phyloP scores from a whole-genome alignment of 2,888 invertebrate genomes.

The Himalopsyche tibetana region DNA sequence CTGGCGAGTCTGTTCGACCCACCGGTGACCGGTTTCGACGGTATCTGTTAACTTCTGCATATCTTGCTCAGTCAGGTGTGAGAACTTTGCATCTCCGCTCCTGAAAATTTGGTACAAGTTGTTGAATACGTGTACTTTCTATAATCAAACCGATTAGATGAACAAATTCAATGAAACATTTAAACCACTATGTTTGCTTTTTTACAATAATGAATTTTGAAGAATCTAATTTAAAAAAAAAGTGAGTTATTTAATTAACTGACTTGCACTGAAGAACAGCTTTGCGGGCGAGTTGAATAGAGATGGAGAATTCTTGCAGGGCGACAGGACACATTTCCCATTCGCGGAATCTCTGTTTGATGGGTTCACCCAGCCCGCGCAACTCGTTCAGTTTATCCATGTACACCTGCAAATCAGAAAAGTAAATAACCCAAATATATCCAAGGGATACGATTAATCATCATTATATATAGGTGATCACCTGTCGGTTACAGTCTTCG shows the following conservation, averaged over 20 bases:
- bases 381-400: constrained; percentile 79
- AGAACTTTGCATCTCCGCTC: constrained; percentile 83
- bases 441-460: neutral
- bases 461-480: constrained; percentile 67
- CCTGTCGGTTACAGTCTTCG: constrained; percentile 90
- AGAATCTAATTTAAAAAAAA: too few relatives aligned
- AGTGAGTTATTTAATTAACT: constrained; percentile 64
- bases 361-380: constrained; percentile 91
- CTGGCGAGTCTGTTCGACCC: constrained; percentile 88
- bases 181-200: too few relatives aligned
- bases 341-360: constrained; percentile 89
- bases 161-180: neutral
- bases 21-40: constrained; percentile 84
- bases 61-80: constrained; percentile 89
- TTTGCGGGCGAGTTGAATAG: constrained; percentile 88
- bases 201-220: too few relatives aligned
- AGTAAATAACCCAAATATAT: neutral
- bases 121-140: too few relatives aligned
- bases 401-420: constrained; percentile 74
- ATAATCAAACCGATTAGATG: too few relatives aligned
- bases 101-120: constrained; percentile 69
- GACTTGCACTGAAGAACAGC: constrained; percentile 84
- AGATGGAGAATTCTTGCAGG: constrained; percentile 87
- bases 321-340: constrained; percentile 87
- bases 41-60: constrained; percentile 85